Evolutionary conservation across 1,140 invertebrate species (phyloP).

Genomic region (Drosophila biarmipes): DNA sequence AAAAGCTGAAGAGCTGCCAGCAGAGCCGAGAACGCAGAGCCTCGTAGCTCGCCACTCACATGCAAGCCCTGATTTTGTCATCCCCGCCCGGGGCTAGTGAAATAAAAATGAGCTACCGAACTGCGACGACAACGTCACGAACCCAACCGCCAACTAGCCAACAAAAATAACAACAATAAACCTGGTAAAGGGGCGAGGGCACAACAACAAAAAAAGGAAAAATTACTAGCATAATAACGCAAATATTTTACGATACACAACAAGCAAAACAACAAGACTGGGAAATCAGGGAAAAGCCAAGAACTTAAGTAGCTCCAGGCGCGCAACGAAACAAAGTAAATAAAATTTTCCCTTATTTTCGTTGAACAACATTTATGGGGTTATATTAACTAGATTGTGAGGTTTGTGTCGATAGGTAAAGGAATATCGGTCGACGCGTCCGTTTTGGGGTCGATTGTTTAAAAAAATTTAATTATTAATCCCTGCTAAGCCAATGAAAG

Average conservation of each 20-base stretch:
- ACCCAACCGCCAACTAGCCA: constrained; percentile 40
- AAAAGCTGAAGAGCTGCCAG: constrained; percentile 12
- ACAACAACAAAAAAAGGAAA: constrained; percentile 41
- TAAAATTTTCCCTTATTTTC: constrained; percentile 74
- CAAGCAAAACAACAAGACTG: constrained; percentile 38
- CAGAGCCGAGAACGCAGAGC: constrained; percentile 10
- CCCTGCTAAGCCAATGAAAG: too few relatives aligned
- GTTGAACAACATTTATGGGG: constrained; percentile 17
- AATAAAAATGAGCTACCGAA: constrained; percentile 78
- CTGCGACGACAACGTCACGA: constrained; percentile 42
- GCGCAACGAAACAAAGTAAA: constrained; percentile 72
- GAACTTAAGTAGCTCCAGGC: constrained; percentile 78
- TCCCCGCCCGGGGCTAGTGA: constrained; percentile 52
- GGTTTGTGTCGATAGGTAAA: not conserved
- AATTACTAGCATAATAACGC: constrained; percentile 83
- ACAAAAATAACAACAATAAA: constrained; percentile 7
- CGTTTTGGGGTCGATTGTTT: too few relatives aligned
- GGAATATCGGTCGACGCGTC: not conserved
- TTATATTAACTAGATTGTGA: not conserved
- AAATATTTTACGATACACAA: constrained; percentile 78
- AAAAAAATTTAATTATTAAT: too few relatives aligned
- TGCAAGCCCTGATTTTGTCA: constrained; percentile 70
- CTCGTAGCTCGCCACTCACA: constrained; percentile 27
- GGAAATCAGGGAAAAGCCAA: constrained; percentile 66
- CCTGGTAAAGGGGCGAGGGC: constrained; percentile 2